phyloP scores from a whole-genome alignment of 2,797 vertebrate species.

The Microcaecilia unicolor region DNA sequence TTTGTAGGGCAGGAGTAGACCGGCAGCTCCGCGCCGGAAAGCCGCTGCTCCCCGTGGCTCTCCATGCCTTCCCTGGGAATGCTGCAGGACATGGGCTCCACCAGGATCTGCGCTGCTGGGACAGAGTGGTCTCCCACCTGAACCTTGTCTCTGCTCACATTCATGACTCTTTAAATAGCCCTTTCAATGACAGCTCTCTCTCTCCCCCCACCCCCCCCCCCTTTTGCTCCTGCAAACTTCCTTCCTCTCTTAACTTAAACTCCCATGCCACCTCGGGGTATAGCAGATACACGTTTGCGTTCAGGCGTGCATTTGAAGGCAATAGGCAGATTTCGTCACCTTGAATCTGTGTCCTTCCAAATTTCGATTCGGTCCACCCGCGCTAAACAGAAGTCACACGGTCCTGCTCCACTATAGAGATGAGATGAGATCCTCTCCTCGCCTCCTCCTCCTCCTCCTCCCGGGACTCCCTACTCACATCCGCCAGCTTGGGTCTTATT shows the following conservation, averaged over 20 bases:
- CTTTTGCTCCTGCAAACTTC: conserved; percentile 15
- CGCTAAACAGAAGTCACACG: not conserved
- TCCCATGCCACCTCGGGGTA: conserved; percentile 9
- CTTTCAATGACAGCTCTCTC: conserved; percentile 1
- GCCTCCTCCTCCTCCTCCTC: conserved; percentile 25
- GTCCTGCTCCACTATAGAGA: not conserved
- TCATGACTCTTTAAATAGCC: conserved; percentile 53
- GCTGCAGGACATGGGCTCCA: conserved; percentile 35
- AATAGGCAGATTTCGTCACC: no score
- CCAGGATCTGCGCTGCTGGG: conserved; percentile 40
- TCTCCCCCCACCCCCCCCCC: conserved; percentile 1
- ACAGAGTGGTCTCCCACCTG: conserved; percentile 61
- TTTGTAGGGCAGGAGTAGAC: conserved; percentile 53
- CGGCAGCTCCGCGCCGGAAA: conserved; percentile 56
- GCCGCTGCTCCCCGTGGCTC: conserved; percentile 62
- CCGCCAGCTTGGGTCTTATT: conserved; percentile 47
- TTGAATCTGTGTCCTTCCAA: not conserved
- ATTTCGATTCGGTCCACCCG: no score
- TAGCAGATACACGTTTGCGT: no score
- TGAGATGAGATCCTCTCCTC: no score
- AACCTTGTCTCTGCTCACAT: conserved; percentile 60
- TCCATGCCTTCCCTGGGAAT: conserved; percentile 59
- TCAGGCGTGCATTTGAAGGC: no score
- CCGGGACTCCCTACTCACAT: not conserved
- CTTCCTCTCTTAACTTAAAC: conserved; percentile 5